Base-by-base conservation (phyloP, 2,888 invertebrate species). In the Melinaea menophilus region DNA sequence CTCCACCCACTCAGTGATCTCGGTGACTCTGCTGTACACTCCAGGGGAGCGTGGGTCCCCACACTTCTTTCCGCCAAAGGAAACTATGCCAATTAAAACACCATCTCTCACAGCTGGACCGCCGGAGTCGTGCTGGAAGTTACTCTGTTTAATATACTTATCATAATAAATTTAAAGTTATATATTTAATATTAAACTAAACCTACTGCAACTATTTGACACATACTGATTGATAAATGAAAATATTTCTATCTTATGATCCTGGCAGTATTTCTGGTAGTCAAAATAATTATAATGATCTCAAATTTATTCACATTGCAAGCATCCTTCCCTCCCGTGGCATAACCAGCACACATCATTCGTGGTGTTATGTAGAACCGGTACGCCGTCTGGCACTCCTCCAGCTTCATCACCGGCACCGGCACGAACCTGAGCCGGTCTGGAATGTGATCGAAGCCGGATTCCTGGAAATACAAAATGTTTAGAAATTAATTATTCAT, bases 291-390 rank as follows among this genome's bases (percentile, higher is more conserved):
- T 56, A 56, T 33, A 12, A 31, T 35, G 5, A 56, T 33, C 4
- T 4, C 51, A 35, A 57, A 37, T 46, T n/a, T 56, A 73, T 83
- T 73, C 65, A 90, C 90, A 70, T 90, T 90, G 61, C 90, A 90
- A 63, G 90, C 90, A 34, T 90, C 90, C 56, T 87, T 89, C 0
- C 89, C 90, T 0, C 90, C 90, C 0, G 86, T 87, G 0, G 89
- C 86, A 65, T 90, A 90, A 0, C 90, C 90, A 0, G 90, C 90
- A 65, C 90, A 90, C 60, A 90, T 65, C 90, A 90, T 90, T 55
- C 90, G 71, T 2, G 82, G 81, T 0, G 88, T 86, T 63, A 90
- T 88, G 73, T 84, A 86, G 75, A 90, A 89, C 13, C 81, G 73
- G 73, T 90, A 90, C 0, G 86, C 84, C 47, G 80, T 77, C 79